phyloP scores from a whole-genome alignment of 1,140 invertebrate species.

The Anoplolepis gracilipes region DNA sequence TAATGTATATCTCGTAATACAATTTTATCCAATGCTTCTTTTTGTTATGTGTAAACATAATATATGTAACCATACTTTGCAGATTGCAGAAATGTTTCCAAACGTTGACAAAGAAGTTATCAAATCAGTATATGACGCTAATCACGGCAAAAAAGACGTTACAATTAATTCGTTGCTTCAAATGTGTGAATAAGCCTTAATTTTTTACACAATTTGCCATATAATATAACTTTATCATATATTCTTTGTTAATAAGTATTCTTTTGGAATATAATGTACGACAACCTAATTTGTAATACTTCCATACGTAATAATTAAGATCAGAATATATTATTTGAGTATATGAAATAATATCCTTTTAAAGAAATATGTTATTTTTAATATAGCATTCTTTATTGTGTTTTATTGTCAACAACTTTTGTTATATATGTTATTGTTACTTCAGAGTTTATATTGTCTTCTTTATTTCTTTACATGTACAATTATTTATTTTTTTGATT shows the following conservation, averaged over 20 bases:
- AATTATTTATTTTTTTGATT: slow-evolving; percentile 40
- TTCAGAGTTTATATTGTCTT: slow-evolving; percentile 47
- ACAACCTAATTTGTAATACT: slow-evolving; percentile 59
- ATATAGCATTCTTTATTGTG: slow-evolving; percentile 38
- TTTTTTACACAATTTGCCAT: slow-evolving; percentile 54
- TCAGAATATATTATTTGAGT: slow-evolving; percentile 31
- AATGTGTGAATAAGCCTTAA: slow-evolving; percentile 88
- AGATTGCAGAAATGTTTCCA: slow-evolving; percentile 98
- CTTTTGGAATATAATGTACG: slow-evolving; percentile 75
- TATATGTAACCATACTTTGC: slow-evolving; percentile 78
- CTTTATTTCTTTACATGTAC: not conserved
- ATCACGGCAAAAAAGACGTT: slow-evolving; percentile 95
- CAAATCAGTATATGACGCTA: slow-evolving; percentile 95
- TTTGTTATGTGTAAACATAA: not conserved
- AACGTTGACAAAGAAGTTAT: slow-evolving; percentile 97
- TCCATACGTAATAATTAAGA: slow-evolving; percentile 55
- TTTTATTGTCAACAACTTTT: slow-evolving; percentile 45
- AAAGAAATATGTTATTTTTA: slow-evolving; percentile 23
- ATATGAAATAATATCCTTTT: slow-evolving; percentile 46
- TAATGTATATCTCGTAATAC: not conserved
- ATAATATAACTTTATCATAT: slow-evolving; percentile 71
- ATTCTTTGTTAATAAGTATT: slow-evolving; percentile 76
- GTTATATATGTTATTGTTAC: slow-evolving; percentile 45
- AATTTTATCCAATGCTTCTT: not conserved
- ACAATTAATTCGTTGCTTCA: slow-evolving; percentile 97